phyloP scores from a whole-genome alignment of 2,113 vertebrate species.

The Austrofundulus limnaeus region DNA sequence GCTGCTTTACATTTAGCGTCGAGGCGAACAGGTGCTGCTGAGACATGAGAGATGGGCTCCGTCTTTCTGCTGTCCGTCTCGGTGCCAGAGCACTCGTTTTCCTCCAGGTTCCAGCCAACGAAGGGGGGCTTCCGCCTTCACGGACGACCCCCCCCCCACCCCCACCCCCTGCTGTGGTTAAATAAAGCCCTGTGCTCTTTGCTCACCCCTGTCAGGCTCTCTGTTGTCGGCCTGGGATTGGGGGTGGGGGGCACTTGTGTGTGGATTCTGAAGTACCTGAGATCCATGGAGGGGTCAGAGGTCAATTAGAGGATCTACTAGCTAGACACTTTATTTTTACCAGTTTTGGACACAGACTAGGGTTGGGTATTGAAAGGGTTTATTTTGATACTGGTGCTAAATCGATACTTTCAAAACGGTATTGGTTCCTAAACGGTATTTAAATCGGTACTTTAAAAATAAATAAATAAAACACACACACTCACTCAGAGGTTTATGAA shows the following conservation, averaged over 20 bases:
- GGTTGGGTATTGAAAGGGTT: too few species aligned
- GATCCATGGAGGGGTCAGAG: conserved; percentile 44
- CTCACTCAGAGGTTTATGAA: too few species aligned
- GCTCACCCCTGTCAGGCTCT: conserved; percentile 43
- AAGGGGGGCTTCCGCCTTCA: conserved; percentile 22
- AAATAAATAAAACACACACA: too few species aligned
- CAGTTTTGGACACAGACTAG: too few species aligned
- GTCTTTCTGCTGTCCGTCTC: conserved; percentile 17
- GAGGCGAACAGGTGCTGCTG: conserved; percentile 72
- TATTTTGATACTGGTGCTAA: too few species aligned
- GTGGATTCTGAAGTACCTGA: conserved; percentile 25
- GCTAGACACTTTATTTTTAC: too few species aligned
- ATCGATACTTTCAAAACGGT: too few species aligned
- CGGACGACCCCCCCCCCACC: background rate
- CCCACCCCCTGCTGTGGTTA: conserved; percentile 49
- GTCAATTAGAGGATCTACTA: conserved; percentile 43
- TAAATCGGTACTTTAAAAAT: too few species aligned
- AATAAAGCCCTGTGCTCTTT: conserved; percentile 71
- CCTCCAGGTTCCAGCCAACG: conserved; percentile 16
- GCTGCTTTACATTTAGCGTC: conserved; percentile 67
- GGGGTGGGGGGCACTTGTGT: conserved; percentile 52
- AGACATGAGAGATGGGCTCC: conserved; percentile 36
- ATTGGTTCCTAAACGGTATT: too few species aligned
- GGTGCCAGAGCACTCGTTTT: conserved; percentile 23
- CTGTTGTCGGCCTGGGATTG: conserved; percentile 48